Base-by-base conservation (phyloP, 2,888 invertebrate species). In the Galeruca laticollis region DNA sequence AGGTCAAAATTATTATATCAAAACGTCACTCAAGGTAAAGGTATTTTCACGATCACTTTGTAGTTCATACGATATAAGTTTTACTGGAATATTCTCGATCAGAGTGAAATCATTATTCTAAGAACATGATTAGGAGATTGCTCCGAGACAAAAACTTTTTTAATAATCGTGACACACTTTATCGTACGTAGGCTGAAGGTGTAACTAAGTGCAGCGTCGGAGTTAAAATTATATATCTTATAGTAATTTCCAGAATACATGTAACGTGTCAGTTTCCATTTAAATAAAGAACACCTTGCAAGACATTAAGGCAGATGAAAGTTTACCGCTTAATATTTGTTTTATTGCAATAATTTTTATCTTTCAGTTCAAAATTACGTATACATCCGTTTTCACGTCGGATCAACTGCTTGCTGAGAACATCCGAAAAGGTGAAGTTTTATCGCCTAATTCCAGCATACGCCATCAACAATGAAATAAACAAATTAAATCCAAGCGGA, bases 401-500 rank as follows among this genome's bases (percentile, higher is more conserved):
- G n/a, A n/a, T n/a, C n/a, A n/a, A n/a, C n/a, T n/a, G n/a, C n/a
- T n/a, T n/a, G n/a, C n/a, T n/a, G n/a, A n/a, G n/a, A n/a, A n/a
- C n/a, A n/a, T n/a, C n/a, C n/a, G n/a, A 6, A 26, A 26, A 26
- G 26, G 0, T 26, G 26, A 26, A 26, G 26, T 5, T 26, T 26
- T 40, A 5, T n/a, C 1, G 40, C n/a, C 5, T 11, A 35, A 35
- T 10, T 40, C 37, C 13, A 40, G 37, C 13, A 13, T 54, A 37
- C 63, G 40, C 52, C 59, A 56, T 52, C 43, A 59, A 68, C 70
- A 71, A 71, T 71, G 70, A 70, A 67, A 68, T 13, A 66, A 67
- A 63, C 61, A 62, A 67, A 69, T 72, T 69, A 60, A 51, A 57
- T 15, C 49, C 60, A 37, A 69, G 59, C 71, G 69, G 69, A 73